These are phyloP conservation scores for Arrhopalites spinosus DNA, from an alignment of 2,888 invertebrate genomes.

Conservation along the genomic window DNA sequence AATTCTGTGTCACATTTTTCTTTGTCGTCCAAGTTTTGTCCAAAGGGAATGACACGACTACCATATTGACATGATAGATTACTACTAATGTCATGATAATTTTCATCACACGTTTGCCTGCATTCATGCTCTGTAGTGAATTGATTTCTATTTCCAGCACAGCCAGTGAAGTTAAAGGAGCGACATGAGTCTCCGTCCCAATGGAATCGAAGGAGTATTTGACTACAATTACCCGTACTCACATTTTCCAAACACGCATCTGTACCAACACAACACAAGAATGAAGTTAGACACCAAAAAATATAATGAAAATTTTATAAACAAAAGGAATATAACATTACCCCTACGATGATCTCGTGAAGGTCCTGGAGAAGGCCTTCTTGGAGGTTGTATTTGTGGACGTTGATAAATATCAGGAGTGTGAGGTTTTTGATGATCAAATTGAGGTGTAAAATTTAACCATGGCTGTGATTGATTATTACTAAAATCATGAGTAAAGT, in stretches of 20 bases:
- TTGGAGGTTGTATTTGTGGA: neutral
- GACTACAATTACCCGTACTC: constrained; percentile 19
- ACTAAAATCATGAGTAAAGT: too few species aligned
- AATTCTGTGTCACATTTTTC: constrained; percentile 14
- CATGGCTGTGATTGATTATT: too few species aligned
- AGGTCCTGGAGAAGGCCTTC: neutral
- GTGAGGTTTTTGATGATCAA: neutral
- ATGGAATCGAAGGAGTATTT: constrained; percentile 42
- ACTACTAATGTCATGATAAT: neutral
- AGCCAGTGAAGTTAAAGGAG: constrained; percentile 51
- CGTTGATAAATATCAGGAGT: neutral
- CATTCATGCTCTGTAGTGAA: constrained; percentile 29
- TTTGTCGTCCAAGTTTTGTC: constrained; percentile 1
- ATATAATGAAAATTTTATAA: too few species aligned
- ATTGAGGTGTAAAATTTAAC: too few species aligned
- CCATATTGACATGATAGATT: constrained; percentile 21
- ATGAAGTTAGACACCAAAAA: too few species aligned
- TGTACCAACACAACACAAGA: neutral
- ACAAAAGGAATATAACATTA: too few species aligned
- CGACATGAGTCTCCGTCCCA: constrained; percentile 48
- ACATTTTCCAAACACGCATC: neutral
- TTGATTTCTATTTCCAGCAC: constrained; percentile 40
- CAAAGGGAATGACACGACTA: constrained; percentile 20
- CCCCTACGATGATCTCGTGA: neutral
- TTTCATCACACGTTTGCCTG: constrained; percentile 7